Evolutionary conservation across 2,888 invertebrate genomes (phyloP), one percentile per base, ranked within the genome.

Genomic region (Lathronympha strigana): DNA sequence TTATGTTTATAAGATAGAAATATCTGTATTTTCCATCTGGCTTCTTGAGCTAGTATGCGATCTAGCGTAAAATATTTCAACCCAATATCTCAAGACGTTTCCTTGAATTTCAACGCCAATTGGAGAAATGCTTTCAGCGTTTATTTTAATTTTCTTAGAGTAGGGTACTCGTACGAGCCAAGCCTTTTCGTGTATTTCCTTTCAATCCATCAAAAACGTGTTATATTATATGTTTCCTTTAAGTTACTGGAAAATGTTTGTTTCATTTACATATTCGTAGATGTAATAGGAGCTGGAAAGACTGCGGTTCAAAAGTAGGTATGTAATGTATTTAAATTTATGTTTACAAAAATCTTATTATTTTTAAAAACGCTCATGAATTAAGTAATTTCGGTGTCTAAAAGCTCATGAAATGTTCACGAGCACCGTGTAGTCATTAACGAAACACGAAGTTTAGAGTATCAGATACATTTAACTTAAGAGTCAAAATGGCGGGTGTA

Each of bases 111-210:
- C 33, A 63, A 63, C 50, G 43, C 58, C 50, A 4, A 51, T 50
- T 43, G n/a, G 33, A 58, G 58, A 63, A 57, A 57, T 63, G 55
- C 57, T 55, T 63, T 63, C 50, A 19, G 9, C 19, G 21, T 43
- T 17, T 43, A 57, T 43, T 63, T 57, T 63, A 63, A 63, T 63
- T 51, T 63, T 57, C 57, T 63, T 31, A 43, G 62, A 63, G 57
- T 58, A 50, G 49, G 15, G 38, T 50, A 31, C 25, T 63, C 23
- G 51, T 40, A 51, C 38, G 31, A 43, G 17, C 21, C 5, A 15
- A 51, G 33, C 40, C 23, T 55, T 21, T 57, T 49, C 43, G 57
- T 31, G 36, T 25, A 57, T 50, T 57, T 63, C 31, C 33, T 33
- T 19, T 19, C 50, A 4, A 57, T 63, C 50, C 57, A 51, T 63